Evolutionary conservation across 2,888 invertebrate genomes (phyloP).

Genomic region (Nipponacmea schrenckii): DNA sequence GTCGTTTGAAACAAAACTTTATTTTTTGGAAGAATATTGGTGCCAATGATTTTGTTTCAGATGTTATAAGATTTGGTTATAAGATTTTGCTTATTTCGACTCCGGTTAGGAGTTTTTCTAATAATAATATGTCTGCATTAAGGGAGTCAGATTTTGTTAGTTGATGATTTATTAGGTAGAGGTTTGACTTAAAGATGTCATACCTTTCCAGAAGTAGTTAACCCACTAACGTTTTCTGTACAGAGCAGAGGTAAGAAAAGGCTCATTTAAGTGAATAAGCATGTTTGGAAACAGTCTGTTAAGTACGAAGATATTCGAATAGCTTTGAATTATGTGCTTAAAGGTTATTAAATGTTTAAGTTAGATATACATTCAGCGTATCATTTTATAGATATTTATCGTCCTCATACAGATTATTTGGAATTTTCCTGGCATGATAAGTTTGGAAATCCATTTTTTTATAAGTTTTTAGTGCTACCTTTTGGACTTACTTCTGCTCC

Average conservation of each 20-base stretch:
- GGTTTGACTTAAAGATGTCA: conserved; percentile 16
- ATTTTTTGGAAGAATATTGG: conserved; percentile 27
- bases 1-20: conserved; percentile 22
- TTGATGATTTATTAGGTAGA: conserved; percentile 17
- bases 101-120: conserved; percentile 6
- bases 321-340: conserved; percentile 7
- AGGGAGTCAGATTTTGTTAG: conserved; percentile 23
- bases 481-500: conserved; percentile 11
- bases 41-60: conserved; percentile 19
- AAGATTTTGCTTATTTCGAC: conserved; percentile 24
- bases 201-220: conserved; percentile 19
- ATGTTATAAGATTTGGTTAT: conserved; percentile 24
- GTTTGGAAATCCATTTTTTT: no score
- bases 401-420: no score
- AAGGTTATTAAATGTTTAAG: conserved; percentile 15
- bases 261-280: conserved; percentile 25
- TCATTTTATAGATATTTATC: no score
- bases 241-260: conserved; percentile 22
- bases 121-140: conserved; percentile 25
- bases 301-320: conserved; percentile 27
- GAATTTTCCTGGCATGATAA: no score
- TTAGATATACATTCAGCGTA: no score
- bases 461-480: conserved; percentile 19
- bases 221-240: conserved; percentile 26
- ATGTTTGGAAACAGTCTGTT: conserved; percentile 24